phyloP scores from a whole-genome alignment of 2,797 vertebrate genomes.

The Morus bassanus region DNA sequence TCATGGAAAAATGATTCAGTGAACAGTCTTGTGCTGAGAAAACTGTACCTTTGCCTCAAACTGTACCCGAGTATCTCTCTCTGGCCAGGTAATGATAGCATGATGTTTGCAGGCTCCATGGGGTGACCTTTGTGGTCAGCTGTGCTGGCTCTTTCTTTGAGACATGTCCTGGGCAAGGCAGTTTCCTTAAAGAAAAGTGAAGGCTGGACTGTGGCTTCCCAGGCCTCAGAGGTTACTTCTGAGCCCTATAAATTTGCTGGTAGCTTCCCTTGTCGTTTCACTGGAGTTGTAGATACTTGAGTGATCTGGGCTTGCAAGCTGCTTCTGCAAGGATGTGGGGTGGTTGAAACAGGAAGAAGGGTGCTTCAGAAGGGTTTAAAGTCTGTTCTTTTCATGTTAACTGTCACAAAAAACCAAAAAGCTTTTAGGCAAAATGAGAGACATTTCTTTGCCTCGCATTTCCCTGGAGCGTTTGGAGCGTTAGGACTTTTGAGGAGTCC shows the following conservation, averaged over 20 bases:
- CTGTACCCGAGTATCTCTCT: neutral
- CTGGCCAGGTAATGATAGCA: rapidly evolving
- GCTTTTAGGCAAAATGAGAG: neutral
- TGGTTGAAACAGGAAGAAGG: neutral
- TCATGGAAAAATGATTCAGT: neutral
- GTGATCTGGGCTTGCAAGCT: neutral
- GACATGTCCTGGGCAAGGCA: neutral
- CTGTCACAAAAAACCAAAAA: neutral
- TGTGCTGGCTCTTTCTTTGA: neutral
- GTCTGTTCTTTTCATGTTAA: neutral
- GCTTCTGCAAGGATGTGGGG: neutral
- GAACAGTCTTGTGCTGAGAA: neutral
- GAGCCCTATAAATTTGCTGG: neutral
- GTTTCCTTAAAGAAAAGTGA: neutral
- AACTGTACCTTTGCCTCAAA: neutral
- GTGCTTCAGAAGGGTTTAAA: neutral
- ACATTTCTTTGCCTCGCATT: neutral
- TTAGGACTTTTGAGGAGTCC: neutral
- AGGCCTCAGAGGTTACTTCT: neutral
- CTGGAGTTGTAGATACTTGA: neutral
- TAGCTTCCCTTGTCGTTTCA: neutral
- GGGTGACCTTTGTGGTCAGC: neutral
- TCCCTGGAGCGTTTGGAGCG: rapidly evolving
- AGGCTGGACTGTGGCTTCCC: neutral
- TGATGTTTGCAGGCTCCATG: neutral